phyloP scores from a whole-genome alignment of 2,888 invertebrate species.

The Agrotis ipsilon region DNA sequence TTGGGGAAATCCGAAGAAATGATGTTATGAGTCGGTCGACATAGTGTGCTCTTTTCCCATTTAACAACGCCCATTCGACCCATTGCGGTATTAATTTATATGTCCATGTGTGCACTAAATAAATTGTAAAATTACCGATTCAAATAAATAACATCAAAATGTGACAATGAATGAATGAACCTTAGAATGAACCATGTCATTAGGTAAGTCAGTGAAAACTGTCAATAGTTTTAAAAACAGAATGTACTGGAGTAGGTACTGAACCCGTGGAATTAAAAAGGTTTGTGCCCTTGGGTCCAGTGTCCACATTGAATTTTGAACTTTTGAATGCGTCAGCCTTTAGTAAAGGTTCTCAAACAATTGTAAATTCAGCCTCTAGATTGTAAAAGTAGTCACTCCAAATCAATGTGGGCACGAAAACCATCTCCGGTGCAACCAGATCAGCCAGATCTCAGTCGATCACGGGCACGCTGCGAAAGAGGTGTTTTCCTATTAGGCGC shows the following conservation, averaged over 20 bases:
- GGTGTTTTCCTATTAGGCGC: too few species aligned
- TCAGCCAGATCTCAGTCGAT: too few species aligned
- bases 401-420: too few species aligned
- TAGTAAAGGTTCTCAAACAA: too few species aligned
- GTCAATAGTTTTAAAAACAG: slow-evolving; percentile 38
- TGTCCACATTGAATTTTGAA: too few species aligned
- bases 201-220: background rate
- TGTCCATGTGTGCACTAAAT: slow-evolving; percentile 42
- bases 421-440: too few species aligned
- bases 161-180: slow-evolving; percentile 25
- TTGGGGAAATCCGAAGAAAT: slow-evolving; percentile 90
- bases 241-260: background rate
- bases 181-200: slow-evolving; percentile 5
- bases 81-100: slow-evolving; percentile 70
- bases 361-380: too few species aligned
- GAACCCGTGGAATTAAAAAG: too few species aligned
- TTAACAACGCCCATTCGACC: slow-evolving; percentile 83
- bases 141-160: slow-evolving; percentile 51
- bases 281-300: too few species aligned
- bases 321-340: too few species aligned
- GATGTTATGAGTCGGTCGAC: slow-evolving; percentile 88
- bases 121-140: slow-evolving; percentile 32
- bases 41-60: slow-evolving; percentile 88
- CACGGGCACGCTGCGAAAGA: too few species aligned
- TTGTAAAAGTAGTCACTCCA: too few species aligned